Percentiles rank a stretch among this genome's conserved stretches.
Evolutionary conservation across 2,888 invertebrate species (phyloP).

Genomic region (Rugalucina vietnamica): DNA sequence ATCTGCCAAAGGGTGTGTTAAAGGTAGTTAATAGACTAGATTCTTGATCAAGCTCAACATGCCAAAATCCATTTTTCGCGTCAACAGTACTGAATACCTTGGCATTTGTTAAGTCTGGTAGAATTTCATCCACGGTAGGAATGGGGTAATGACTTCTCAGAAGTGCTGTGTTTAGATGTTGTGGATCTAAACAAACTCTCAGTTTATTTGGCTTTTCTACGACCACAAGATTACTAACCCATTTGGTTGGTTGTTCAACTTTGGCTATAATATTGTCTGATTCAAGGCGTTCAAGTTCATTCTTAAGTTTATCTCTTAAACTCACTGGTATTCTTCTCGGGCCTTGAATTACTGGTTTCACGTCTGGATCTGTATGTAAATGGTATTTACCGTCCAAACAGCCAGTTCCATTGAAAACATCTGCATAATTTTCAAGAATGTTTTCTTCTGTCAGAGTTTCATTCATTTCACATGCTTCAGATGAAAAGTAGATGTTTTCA

Average conservation of each 20-base stretch:
- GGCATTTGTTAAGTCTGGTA: slow-evolving; percentile 54
- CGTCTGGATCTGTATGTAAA: slow-evolving; percentile 29
- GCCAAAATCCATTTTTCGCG: slow-evolving; percentile 57
- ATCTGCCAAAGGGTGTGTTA: slow-evolving; percentile 61
- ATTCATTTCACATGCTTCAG: no score
- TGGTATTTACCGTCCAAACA: slow-evolving; percentile 28
- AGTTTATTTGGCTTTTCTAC: slow-evolving; percentile 49
- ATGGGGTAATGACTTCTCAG: slow-evolving; percentile 50
- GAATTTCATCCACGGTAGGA: slow-evolving; percentile 61
- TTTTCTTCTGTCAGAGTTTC: no score
- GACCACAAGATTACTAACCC: slow-evolving; percentile 58
- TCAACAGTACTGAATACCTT: slow-evolving; percentile 61
- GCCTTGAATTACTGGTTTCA: slow-evolving; percentile 31
- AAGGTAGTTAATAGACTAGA: slow-evolving; percentile 62
- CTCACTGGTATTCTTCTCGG: slow-evolving; percentile 43
- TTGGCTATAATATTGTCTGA: slow-evolving; percentile 41
- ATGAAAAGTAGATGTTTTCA: no score
- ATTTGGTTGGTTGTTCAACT: slow-evolving; percentile 55
- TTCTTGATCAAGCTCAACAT: slow-evolving; percentile 55
- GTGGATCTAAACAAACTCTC: slow-evolving; percentile 62
- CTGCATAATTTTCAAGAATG: background rate
- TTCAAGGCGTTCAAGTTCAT: slow-evolving; percentile 46
- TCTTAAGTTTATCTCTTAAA: slow-evolving; percentile 35
- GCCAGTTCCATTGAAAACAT: slow-evolving; percentile 18
- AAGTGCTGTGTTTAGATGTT: slow-evolving; percentile 55